Evolutionary conservation across 2,888 invertebrate species (phyloP).

Genomic region (Tigriopus californicus): DNA sequence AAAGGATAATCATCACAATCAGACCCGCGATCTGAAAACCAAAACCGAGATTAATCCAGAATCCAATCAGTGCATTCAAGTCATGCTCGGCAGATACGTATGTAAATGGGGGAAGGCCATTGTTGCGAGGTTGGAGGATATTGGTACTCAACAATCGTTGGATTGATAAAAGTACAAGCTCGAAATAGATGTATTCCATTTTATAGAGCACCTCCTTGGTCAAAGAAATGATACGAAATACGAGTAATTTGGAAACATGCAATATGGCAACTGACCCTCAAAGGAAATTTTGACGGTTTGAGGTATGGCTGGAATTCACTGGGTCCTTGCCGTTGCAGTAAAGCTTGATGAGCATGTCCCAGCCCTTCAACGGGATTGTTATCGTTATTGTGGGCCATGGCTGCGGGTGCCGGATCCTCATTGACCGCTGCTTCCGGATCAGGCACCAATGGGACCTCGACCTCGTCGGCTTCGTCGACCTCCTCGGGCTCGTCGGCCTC

Average conservation of each 20-base stretch:
- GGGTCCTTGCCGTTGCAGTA: constrained; percentile 59
- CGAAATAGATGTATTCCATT: too few species aligned
- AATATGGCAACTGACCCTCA: constrained; percentile 27
- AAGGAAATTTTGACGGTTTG: constrained; percentile 60
- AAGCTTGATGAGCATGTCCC: constrained; percentile 71
- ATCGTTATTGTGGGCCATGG: too few species aligned
- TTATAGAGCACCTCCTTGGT: too few species aligned
- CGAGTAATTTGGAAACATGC: too few species aligned
- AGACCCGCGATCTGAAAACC: constrained; percentile 21
- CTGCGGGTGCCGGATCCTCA: constrained; percentile 18
- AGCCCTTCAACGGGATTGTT: constrained; percentile 28
- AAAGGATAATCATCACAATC: constrained; percentile 18
- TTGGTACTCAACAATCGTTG: too few species aligned
- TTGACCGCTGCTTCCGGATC: constrained; percentile 10
- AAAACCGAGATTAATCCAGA: constrained; percentile 18
- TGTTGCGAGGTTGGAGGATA: too few species aligned
- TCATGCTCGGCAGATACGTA: background rate
- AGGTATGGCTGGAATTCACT: constrained; percentile 69
- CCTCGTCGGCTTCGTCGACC: constrained; percentile 17
- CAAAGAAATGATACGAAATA: too few species aligned
- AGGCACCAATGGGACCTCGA: constrained; percentile 8
- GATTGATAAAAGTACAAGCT: too few species aligned
- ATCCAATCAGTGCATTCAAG: background rate
- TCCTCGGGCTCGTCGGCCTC: constrained; percentile 15
- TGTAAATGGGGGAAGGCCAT: background rate